Evolutionary conservation across 2,797 vertebrate genomes (phyloP), one percentile per base, ranked within the genome.

Genomic region (Acropternis orthonyx): DNA sequence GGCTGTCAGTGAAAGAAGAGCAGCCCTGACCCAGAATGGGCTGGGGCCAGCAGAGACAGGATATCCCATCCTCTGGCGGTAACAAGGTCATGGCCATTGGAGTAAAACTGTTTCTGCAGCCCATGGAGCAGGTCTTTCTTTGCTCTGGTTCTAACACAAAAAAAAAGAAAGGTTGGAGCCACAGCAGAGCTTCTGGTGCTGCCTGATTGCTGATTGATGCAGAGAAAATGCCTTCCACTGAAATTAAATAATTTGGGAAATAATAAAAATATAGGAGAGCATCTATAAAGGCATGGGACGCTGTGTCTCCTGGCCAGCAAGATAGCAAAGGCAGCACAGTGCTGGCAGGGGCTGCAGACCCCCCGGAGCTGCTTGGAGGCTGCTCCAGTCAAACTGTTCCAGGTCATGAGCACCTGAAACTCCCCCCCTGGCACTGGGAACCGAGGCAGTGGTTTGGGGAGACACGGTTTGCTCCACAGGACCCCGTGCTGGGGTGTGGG

Each of bases 361-460:
- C 18, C 39, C 18, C 3, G 2, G 65, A 75, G 30, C 30, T 65
- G 30, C 41, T n/a, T 44, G 22, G 41, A 65, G 7, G 34, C 41
- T 63, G 63, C 59, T 84, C 65, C 61, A 1, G 2, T 43, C 12
- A 1, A 68, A 14, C 13, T 46, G 36, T 49, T 46, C 2, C 11
- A 8, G 36, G 12, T 55, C 27, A 7, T 3, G 4, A 76, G 13
- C 2, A 7, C 13, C 59, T 41, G 12, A 67, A 66, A 75, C n/a
- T n/a, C n/a, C 2, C 0, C 5, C 27, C 21, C 0, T 0, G 20
- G 27, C 14, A 6, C 21, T 5, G n/a, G 32, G 17, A 74, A 54
- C 14, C 1, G 7, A 24, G 56, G 52, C 69, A 36, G 51, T 23
- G 12, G 4, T 62, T 14, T 81, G 56, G 43, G 61, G 34, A 52